phyloP scores from a whole-genome alignment of 2,113 vertebrate species.

The Dendropsophus ebraccatus region DNA sequence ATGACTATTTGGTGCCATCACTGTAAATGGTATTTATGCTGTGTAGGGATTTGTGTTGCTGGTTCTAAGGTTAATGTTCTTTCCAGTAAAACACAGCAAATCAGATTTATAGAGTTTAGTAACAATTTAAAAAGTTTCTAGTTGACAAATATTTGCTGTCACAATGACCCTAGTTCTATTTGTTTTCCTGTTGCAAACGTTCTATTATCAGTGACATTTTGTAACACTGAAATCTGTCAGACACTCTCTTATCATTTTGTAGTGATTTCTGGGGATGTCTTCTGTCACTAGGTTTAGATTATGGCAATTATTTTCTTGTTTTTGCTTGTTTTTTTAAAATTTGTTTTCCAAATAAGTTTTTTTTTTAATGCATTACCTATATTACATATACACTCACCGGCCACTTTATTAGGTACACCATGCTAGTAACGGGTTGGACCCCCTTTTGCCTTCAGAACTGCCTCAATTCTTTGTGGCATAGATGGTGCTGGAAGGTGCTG shows the following conservation, averaged over 20 bases:
- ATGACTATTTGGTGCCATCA: too few species aligned
- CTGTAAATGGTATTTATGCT: too few species aligned
- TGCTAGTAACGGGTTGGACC: too few species aligned
- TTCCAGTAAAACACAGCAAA: background rate
- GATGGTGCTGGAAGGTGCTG: too few species aligned
- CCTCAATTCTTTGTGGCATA: too few species aligned
- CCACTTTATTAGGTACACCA: too few species aligned
- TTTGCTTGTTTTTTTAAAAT: background rate
- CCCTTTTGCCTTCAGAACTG: too few species aligned
- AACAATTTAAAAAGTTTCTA: conserved; percentile 9
- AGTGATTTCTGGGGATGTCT: background rate
- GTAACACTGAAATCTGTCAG: background rate
- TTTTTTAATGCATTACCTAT: background rate
- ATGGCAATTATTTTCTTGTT: background rate
- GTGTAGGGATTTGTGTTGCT: background rate
- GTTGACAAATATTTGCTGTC: background rate
- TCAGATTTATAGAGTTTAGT: background rate
- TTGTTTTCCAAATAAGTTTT: background rate
- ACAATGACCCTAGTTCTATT: background rate
- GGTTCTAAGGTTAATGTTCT: background rate
- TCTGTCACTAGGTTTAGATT: background rate
- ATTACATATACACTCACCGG: too few species aligned
- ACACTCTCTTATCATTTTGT: background rate
- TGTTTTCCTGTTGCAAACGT: background rate
- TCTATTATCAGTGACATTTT: conserved; percentile 13